These are phyloP conservation scores for Patella depressa DNA, from an alignment of 2,888 invertebrate genomes.

Conservation along the genomic window DNA sequence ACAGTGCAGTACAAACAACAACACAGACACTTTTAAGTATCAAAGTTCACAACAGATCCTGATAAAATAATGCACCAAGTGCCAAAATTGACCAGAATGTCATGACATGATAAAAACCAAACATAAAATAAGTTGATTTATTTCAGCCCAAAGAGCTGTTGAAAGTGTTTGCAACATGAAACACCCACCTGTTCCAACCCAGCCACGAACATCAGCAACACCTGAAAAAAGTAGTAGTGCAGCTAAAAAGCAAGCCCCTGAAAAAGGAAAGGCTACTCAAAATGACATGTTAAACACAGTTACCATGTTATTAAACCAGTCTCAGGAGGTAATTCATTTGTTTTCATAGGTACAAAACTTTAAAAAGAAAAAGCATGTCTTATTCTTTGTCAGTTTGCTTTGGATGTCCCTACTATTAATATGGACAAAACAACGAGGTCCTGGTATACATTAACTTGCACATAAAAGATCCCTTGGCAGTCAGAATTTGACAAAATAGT, in stretches of 20 bases:
- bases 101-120: too few relatives aligned
- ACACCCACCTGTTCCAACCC: slow-evolving; percentile 14
- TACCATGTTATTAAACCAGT: slow-evolving; percentile 66
- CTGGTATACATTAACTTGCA: too few relatives aligned
- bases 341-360: too few relatives aligned
- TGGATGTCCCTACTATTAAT: too few relatives aligned
- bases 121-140: too few relatives aligned
- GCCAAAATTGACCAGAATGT: too few relatives aligned
- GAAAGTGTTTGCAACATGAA: slow-evolving; percentile 15
- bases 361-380: not conserved
- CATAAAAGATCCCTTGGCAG: too few relatives aligned
- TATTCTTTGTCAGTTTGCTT: not conserved
- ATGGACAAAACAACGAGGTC: too few relatives aligned
- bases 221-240: slow-evolving; percentile 16
- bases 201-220: slow-evolving; percentile 18
- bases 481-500: too few relatives aligned
- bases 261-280: slow-evolving; percentile 57
- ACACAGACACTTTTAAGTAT: too few relatives aligned
- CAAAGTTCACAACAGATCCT: too few relatives aligned
- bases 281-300: slow-evolving; percentile 68
- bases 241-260: slow-evolving; percentile 31
- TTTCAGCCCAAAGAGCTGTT: slow-evolving; percentile 62
- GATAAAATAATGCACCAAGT: too few relatives aligned
- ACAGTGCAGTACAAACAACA: not conserved
- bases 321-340: slow-evolving; percentile 56